Evolutionary conservation across 2,113 vertebrate species (phyloP).

Genomic region (Numida meleagris): DNA sequence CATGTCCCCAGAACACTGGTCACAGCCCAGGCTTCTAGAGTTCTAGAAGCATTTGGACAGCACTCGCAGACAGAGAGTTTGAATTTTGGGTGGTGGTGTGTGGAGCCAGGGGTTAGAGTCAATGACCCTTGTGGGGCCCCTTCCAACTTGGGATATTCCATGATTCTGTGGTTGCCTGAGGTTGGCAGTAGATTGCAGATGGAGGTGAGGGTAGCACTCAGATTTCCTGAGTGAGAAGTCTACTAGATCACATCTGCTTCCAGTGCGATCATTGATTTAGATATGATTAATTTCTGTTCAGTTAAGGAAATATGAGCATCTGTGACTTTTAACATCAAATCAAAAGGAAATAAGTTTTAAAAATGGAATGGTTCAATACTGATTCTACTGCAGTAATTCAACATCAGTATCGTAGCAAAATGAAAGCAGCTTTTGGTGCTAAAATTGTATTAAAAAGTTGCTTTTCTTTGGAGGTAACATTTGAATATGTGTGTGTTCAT

Average conservation of each 20-base stretch:
- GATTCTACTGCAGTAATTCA: neutral
- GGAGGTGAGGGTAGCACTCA: neutral
- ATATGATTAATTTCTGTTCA: neutral
- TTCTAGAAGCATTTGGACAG: neutral
- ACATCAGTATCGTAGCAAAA: neutral
- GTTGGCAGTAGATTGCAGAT: neutral
- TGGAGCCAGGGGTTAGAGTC: neutral
- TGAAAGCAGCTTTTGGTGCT: neutral
- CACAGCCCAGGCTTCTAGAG: neutral
- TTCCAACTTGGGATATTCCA: neutral
- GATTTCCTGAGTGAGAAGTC: neutral
- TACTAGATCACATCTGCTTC: neutral
- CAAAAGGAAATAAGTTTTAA: neutral
- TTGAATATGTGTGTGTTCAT: neutral
- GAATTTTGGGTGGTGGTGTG: neutral
- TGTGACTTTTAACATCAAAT: neutral
- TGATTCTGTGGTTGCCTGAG: neutral
- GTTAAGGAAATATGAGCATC: neutral
- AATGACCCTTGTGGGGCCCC: neutral
- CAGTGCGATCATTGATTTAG: neutral
- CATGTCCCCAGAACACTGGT: neutral
- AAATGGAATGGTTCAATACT: neutral
- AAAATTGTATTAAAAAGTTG: neutral
- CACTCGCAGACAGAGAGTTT: neutral
- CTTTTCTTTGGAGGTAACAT: neutral